phyloP scores from a whole-genome alignment of 2,888 invertebrate genomes.

The Julus scandinavius region DNA sequence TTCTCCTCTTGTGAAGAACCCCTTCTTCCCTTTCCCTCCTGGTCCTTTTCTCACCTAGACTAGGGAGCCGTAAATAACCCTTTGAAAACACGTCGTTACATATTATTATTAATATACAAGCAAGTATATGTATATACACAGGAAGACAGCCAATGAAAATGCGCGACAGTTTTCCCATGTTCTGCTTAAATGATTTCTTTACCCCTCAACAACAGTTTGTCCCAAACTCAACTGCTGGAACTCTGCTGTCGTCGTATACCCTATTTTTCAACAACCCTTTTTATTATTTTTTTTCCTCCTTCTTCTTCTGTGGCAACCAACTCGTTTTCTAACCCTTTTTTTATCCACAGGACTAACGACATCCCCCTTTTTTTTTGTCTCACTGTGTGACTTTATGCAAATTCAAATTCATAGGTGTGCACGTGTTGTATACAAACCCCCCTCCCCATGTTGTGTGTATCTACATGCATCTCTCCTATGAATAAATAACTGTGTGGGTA shows the following conservation, averaged over 20 bases:
- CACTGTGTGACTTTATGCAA: constrained; percentile 52
- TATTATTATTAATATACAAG: constrained; percentile 29
- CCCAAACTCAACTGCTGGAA: constrained; percentile 19
- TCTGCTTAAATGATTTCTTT: constrained; percentile 43
- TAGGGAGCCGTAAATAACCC: constrained; percentile 43
- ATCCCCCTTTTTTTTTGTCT: constrained; percentile 50
- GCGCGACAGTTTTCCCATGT: constrained; percentile 21
- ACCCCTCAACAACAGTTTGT: constrained; percentile 46
- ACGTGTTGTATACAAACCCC: constrained; percentile 40
- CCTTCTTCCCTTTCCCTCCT: constrained; percentile 18
- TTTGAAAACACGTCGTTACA: constrained; percentile 39
- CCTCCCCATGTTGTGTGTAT: constrained; percentile 47
- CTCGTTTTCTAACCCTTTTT: constrained; percentile 43
- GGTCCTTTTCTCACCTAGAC: constrained; percentile 27
- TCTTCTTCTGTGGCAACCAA: constrained; percentile 13
- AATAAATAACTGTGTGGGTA: constrained; percentile 46
- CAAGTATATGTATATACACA: constrained; percentile 29
- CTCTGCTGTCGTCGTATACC: not conserved
- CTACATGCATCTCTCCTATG: constrained; percentile 48
- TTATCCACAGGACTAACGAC: constrained; percentile 25
- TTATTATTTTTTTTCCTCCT: constrained; percentile 2
- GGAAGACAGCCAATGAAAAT: constrained; percentile 22
- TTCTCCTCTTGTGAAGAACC: not conserved
- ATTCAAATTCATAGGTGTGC: constrained; percentile 52
- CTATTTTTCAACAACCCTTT: constrained; percentile 42